Conservation (phyloP, 2,888 invertebrate species). For the Cheilosia variabilis region DNA sequence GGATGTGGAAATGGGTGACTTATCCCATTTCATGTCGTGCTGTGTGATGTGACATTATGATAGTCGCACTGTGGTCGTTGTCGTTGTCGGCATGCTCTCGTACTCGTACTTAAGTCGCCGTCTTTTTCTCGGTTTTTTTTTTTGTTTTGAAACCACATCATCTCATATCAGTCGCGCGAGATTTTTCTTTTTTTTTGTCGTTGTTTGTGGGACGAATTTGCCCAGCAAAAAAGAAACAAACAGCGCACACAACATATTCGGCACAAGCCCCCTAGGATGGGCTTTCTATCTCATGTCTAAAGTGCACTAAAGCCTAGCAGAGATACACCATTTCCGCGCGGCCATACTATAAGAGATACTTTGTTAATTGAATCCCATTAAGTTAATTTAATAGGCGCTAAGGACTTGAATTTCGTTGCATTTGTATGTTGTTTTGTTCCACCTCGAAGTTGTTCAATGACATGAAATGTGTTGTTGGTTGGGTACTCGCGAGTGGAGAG, state of each 20-base stretch:
- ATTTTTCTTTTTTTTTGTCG: slow-evolving; percentile 41
- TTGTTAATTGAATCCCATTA: slow-evolving; percentile 84
- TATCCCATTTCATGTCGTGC: slow-evolving; percentile 76
- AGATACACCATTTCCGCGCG: slow-evolving; percentile 21
- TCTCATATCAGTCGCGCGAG: slow-evolving; percentile 60
- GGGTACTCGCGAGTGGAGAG: not conserved
- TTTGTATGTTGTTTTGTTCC: slow-evolving; percentile 22
- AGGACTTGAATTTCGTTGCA: slow-evolving; percentile 75
- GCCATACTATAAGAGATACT: slow-evolving; percentile 75
- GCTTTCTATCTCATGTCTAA: slow-evolving; percentile 56
- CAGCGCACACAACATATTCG: slow-evolving; percentile 50
- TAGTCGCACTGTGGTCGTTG: slow-evolving; percentile 61
- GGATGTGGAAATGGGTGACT: slow-evolving; percentile 74
- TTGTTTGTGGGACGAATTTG: slow-evolving; percentile 61
- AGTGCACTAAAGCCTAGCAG: slow-evolving; percentile 27
- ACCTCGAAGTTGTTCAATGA: slow-evolving; percentile 58
- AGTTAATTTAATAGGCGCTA: slow-evolving; percentile 84
- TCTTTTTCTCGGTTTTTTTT: slow-evolving; percentile 32
- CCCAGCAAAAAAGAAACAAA: slow-evolving; percentile 34
- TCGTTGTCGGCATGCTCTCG: slow-evolving; percentile 37
- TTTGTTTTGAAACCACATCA: slow-evolving; percentile 49
- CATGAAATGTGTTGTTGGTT: slow-evolving; percentile 65
- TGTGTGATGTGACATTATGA: slow-evolving; percentile 76
- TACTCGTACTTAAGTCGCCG: slow-evolving; percentile 31
- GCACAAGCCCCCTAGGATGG: slow-evolving; percentile 65